Evolutionary conservation across 1,140 invertebrate genomes (phyloP), one percentile per base, ranked within the genome.

Genomic region (Listronotus oregonensis): DNA sequence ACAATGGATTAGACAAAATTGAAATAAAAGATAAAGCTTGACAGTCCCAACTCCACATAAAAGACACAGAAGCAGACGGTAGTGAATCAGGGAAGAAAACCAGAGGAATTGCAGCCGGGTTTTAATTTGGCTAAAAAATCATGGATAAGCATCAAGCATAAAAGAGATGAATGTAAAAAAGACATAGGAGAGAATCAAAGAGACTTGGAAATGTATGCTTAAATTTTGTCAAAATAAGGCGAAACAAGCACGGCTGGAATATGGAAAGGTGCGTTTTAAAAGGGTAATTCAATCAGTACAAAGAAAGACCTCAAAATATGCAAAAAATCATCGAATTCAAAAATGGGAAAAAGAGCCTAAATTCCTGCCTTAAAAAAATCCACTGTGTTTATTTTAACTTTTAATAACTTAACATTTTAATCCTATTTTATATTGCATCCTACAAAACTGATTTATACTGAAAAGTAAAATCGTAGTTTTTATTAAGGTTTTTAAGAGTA

Each of bases 251-350:
- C 31, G 5, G 14, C 27, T 18, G 32, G 43, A 14, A 15, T 47
- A 1, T 63, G 49, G 60, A 63, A 63, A 44, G 17, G 60, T 63
- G n/a, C n/a, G n/a, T n/a, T n/a, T n/a, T n/a, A n/a, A n/a, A n/a
- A n/a, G n/a, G n/a, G n/a, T n/a, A n/a, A n/a, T n/a, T n/a, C n/a
- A n/a, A n/a, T n/a, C n/a, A n/a, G n/a, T n/a, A n/a, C n/a, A n/a
- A n/a, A n/a, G n/a, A n/a, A n/a, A n/a, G n/a, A n/a, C n/a, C n/a
- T n/a, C n/a, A n/a, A n/a, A n/a, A n/a, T n/a, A n/a, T n/a, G n/a
- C n/a, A n/a, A n/a, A n/a, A n/a, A n/a, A n/a, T n/a, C n/a, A n/a
- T n/a, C n/a, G n/a, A n/a, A n/a, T n/a, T n/a, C n/a, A n/a, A n/a
- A n/a, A n/a, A n/a, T n/a, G n/a, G n/a, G n/a, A n/a, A n/a, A n/a